A percentile compares a stretch with the other conserved stretches of the same genome.
Evolutionary conservation across 2,888 invertebrate genomes (phyloP).

Genomic region (Trachelus tabidus): DNA sequence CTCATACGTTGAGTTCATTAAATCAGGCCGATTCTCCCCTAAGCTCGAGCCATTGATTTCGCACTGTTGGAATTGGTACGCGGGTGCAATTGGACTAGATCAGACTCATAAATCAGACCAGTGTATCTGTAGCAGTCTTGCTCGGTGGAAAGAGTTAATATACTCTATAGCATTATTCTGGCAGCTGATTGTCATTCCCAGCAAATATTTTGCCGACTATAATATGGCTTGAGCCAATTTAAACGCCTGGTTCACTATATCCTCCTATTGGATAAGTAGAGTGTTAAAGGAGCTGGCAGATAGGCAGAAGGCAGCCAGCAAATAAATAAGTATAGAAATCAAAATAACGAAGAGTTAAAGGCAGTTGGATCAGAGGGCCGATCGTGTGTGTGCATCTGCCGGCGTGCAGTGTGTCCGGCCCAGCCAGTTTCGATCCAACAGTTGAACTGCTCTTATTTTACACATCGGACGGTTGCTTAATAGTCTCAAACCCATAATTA

Average conservation of each 20-base stretch:
- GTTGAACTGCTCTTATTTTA: not conserved
- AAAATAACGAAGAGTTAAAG: slow-evolving; percentile 22
- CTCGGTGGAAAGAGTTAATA: not conserved
- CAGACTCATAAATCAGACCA: not conserved
- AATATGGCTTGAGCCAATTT: not conserved
- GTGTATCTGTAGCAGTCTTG: not conserved
- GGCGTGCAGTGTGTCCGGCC: slow-evolving; percentile 1
- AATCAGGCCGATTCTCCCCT: not conserved
- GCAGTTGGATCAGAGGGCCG: slow-evolving; percentile 4
- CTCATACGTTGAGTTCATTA: not conserved
- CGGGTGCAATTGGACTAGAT: not conserved
- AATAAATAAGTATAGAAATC: slow-evolving; percentile 17
- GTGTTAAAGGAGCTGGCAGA: not conserved
- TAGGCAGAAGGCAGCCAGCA: slow-evolving; percentile 7
- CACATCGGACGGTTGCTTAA: slow-evolving; percentile 9
- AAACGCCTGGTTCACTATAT: not conserved
- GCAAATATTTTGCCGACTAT: not conserved
- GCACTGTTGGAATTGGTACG: not conserved
- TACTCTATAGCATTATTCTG: not conserved
- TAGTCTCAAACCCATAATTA: slow-evolving; percentile 33
- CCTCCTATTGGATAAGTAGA: not conserved
- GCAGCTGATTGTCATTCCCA: not conserved
- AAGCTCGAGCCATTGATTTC: not conserved
- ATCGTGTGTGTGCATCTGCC: slow-evolving; percentile 13
- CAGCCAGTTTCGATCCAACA: not conserved